Conservation (phyloP, 1,140 invertebrate genomes). For the Hylaeus volcanicus region DNA sequence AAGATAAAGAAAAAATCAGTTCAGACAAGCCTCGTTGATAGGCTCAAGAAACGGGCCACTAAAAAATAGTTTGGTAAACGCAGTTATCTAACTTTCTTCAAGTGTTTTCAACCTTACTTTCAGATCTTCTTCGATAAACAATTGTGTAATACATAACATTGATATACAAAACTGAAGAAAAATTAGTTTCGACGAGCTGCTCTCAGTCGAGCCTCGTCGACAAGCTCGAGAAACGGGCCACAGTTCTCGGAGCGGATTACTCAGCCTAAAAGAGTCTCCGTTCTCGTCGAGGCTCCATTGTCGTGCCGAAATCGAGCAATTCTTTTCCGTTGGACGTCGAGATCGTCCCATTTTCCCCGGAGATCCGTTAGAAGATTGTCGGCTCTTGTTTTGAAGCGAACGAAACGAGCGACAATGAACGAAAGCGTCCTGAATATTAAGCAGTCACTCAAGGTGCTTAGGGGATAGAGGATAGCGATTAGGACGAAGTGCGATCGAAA, state of each 20-base stretch:
- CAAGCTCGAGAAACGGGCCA: conserved; percentile 16
- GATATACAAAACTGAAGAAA: no score
- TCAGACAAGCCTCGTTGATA: no score
- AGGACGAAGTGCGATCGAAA: conserved; percentile 38
- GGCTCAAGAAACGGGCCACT: no score
- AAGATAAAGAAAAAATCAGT: no score
- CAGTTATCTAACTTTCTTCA: no score
- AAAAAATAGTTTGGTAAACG: no score
- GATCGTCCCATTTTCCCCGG: conserved; percentile 1
- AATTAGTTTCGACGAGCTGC: neutral
- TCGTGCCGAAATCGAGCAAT: neutral
- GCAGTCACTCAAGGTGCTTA: conserved; percentile 31
- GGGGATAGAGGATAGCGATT: conserved; percentile 9
- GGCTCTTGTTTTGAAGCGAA: neutral
- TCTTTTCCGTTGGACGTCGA: conserved; percentile 24
- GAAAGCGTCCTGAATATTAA: neutral
- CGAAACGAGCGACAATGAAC: neutral
- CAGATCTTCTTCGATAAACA: no score
- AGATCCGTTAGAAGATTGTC: neutral
- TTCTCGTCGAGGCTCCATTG: conserved; percentile 4
- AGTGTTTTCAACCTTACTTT: no score
- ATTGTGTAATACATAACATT: no score
- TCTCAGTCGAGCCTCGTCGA: conserved; percentile 25
- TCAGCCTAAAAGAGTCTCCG: neutral
- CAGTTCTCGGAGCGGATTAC: conserved; percentile 1